A percentile compares a stretch with the other conserved stretches of the same genome.
These are phyloP conservation scores for Aleiodes leptofemur DNA, from an alignment of 2,888 invertebrate genomes.

Conservation along the genomic window DNA sequence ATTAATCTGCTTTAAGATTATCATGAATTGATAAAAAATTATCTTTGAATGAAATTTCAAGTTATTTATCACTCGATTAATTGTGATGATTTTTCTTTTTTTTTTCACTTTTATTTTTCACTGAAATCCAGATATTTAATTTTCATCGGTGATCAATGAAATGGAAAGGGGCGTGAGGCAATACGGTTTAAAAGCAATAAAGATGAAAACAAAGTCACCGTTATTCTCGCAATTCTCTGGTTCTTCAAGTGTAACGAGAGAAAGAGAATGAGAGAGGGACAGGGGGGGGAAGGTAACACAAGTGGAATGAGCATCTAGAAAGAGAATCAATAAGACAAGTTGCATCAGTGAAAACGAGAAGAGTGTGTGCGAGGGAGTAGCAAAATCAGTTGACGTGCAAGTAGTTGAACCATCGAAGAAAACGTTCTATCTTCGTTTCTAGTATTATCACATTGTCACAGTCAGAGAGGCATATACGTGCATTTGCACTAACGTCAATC, in stretches of 20 bases:
- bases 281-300: conserved; percentile 3
- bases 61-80: conserved; percentile 1
- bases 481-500: conserved; percentile 36
- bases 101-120: not conserved
- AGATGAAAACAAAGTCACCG: conserved; percentile 40
- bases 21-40: conserved; percentile 17
- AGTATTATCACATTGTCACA: conserved; percentile 41
- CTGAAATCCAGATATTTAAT: conserved; percentile 20
- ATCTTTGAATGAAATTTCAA: conserved; percentile 17
- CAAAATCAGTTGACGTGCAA: conserved; percentile 36
- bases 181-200: conserved; percentile 36
- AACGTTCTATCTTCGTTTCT: conserved; percentile 39
- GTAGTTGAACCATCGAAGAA: not conserved
- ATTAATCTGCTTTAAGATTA: not conserved
- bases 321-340: conserved; percentile 11
- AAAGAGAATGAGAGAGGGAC: conserved; percentile 28
- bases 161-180: conserved; percentile 28
- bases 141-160: conserved; percentile 30
- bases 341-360: conserved; percentile 24
- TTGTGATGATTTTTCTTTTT: not conserved
- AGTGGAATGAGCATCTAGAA: conserved; percentile 25
- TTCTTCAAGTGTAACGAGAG: conserved; percentile 45
- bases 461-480: conserved; percentile 10
- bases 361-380: conserved; percentile 7
- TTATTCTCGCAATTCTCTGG: conserved; percentile 39